Evolutionary conservation across 2,113 vertebrate genomes (phyloP).

Genomic region (Vulpes lagopus): DNA sequence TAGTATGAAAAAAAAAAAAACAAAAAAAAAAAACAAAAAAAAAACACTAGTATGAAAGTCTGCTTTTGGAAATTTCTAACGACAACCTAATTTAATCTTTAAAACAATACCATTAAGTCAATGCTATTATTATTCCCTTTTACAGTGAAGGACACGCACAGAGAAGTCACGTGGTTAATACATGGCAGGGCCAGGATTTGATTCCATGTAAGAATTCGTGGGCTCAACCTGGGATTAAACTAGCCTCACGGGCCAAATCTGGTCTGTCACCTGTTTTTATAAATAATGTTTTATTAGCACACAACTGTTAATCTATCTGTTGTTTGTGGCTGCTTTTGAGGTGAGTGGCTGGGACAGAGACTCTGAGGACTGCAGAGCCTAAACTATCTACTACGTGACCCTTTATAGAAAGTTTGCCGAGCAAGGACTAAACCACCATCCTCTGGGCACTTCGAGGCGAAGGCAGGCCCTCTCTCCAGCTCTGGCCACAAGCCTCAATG

Average conservation of each 20-base stretch:
- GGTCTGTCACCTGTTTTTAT: neutral
- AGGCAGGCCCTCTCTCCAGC: neutral
- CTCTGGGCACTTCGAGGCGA: neutral
- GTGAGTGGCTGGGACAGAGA: rapidly evolving
- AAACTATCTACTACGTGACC: neutral
- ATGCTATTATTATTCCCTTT: neutral
- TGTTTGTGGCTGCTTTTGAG: neutral
- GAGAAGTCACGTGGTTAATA: neutral
- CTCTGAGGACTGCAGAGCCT: neutral
- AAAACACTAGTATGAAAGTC: neutral
- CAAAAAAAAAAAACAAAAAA: no score
- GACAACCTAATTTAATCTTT: neutral
- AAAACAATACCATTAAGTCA: neutral
- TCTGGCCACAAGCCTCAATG: rapidly evolving
- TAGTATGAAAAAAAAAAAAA: no score
- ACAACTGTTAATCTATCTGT: neutral
- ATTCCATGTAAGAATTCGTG: no score
- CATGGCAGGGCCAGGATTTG: neutral
- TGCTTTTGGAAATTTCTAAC: neutral
- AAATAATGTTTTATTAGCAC: neutral
- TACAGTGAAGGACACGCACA: neutral
- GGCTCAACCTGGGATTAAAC: neutral
- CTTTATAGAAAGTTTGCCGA: neutral
- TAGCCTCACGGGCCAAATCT: neutral
- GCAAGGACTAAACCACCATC: no score